phyloP scores from a whole-genome alignment of 1,140 invertebrate species.

The Thaumetopoea pityocampa region DNA sequence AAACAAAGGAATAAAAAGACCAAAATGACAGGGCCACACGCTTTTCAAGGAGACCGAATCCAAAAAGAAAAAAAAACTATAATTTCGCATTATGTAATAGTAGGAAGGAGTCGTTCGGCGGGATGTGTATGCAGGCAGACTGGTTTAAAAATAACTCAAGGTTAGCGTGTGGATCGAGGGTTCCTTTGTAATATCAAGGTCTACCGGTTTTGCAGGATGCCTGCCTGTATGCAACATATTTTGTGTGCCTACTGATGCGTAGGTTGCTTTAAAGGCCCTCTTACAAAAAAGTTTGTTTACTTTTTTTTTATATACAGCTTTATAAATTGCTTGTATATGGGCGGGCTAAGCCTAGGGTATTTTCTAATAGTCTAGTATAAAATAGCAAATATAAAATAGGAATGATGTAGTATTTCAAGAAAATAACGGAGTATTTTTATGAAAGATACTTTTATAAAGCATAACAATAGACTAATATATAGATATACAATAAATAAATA shows the following conservation, averaged over 20 bases:
- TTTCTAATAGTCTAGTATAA: too few species aligned
- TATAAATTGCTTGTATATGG: too few species aligned
- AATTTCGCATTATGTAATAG: slow-evolving; percentile 73
- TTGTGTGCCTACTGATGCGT: slow-evolving; percentile 29
- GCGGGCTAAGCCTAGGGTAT: too few species aligned
- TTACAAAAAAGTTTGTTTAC: background rate
- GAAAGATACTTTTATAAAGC: too few species aligned
- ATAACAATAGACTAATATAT: too few species aligned
- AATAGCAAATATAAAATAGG: too few species aligned
- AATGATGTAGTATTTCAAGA: too few species aligned
- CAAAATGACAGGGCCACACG: slow-evolving; percentile 71
- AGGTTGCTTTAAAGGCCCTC: slow-evolving; percentile 14
- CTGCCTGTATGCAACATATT: slow-evolving; percentile 39
- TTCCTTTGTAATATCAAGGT: slow-evolving; percentile 71
- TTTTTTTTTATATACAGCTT: too few species aligned
- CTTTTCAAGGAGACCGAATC: slow-evolving; percentile 54
- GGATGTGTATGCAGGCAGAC: slow-evolving; percentile 62
- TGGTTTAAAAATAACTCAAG: slow-evolving; percentile 72
- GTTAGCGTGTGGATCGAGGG: slow-evolving; percentile 61
- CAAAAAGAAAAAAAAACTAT: slow-evolving; percentile 61
- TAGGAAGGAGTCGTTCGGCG: slow-evolving; percentile 63
- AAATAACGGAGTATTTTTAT: too few species aligned
- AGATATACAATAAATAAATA: too few species aligned
- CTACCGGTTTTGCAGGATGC: slow-evolving; percentile 65
- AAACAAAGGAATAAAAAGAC: slow-evolving; percentile 68